Evolutionary conservation across 2,113 vertebrate species (phyloP), one percentile per base, ranked within the genome.

Genomic region (Burhinus oedicnemus): DNA sequence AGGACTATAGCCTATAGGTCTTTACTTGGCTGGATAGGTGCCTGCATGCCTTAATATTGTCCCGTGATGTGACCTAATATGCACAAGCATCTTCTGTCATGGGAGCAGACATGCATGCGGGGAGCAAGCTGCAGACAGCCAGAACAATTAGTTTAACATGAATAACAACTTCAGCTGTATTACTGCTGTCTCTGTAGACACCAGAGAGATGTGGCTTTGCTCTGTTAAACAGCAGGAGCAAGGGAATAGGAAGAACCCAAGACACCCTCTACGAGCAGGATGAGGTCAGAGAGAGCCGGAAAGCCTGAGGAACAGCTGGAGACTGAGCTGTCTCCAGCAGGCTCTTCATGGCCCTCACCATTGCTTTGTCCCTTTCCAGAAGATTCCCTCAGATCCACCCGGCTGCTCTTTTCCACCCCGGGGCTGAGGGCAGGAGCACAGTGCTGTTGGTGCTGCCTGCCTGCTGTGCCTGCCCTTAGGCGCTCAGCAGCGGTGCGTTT

Each of bases 401-500:
- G 38, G 10, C 32, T 91, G 58, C 30, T 80, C 2, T n/a, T 88
- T 23, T 80, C 20, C 45, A 25, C 6, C 5, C 20, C 2, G 4
- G 34, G 11, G 9, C 55, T 11, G 61, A 32, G 26, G 45, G 40
- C 51, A 75, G 80, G 45, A 91, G 49, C 40, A 15, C 27, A 6
- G 38, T 18, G 29, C 71, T 66, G 14, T 6, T 54, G 42, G 51
- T 2, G 8, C 40, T 71, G n/a, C 22, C 27, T 11, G 15, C 60
- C 22, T 17, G 17, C 45, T 45, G 17, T 71, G n/a, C 22, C 29
- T 9, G 15, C 61, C 22, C 26, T 25, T 20, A 26, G 27, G 52
- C 0, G 0, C 42, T 62, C 45, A 29, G 81, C 23, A 22, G 12
- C 1, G 0, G 4, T 15, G 10, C 2, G 1, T 8, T 68, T 80